These are phyloP conservation scores for Nibea coibor DNA, from an alignment of 2,113 vertebrate genomes.

Conservation along the genomic window DNA sequence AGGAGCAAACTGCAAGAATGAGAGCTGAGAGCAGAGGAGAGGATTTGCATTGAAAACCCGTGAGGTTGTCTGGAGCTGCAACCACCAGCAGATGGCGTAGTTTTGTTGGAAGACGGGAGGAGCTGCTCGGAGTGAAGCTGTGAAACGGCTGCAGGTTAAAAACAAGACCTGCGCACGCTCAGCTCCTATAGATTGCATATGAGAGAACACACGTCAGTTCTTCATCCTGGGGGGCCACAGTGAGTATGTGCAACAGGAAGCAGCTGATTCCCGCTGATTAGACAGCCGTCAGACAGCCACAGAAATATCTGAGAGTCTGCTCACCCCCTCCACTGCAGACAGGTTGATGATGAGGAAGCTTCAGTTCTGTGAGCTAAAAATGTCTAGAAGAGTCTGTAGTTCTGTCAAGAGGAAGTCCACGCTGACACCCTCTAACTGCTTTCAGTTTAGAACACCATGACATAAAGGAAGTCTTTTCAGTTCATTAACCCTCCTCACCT, in stretches of 20 bases:
- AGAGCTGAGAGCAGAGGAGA: background rate
- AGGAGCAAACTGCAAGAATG: background rate
- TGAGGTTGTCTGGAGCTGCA: background rate
- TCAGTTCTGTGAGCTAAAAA: too few species aligned
- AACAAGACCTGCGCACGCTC: background rate
- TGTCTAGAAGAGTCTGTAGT: background rate
- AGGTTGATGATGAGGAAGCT: background rate
- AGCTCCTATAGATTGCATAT: background rate
- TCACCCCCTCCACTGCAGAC: background rate
- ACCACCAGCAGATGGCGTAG: conserved; percentile 74
- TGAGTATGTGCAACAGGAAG: background rate
- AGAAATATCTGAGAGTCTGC: background rate
- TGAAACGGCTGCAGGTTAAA: background rate
- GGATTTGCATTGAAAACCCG: background rate
- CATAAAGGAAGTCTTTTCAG: background rate
- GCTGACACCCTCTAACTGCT: background rate
- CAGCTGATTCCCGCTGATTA: background rate
- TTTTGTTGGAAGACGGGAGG: conserved; percentile 51
- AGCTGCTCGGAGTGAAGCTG: background rate
- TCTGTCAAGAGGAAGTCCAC: conserved; percentile 1
- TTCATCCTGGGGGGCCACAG: too few species aligned
- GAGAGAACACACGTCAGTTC: background rate
- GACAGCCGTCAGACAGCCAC: background rate
- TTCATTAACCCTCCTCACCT: background rate
- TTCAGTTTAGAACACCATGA: background rate